Percentiles rank a stretch among this genome's conserved stretches.
These are phyloP conservation scores for Harpegnathos saltator DNA, from an alignment of 1,140 invertebrate species.

Conservation along the genomic window DNA sequence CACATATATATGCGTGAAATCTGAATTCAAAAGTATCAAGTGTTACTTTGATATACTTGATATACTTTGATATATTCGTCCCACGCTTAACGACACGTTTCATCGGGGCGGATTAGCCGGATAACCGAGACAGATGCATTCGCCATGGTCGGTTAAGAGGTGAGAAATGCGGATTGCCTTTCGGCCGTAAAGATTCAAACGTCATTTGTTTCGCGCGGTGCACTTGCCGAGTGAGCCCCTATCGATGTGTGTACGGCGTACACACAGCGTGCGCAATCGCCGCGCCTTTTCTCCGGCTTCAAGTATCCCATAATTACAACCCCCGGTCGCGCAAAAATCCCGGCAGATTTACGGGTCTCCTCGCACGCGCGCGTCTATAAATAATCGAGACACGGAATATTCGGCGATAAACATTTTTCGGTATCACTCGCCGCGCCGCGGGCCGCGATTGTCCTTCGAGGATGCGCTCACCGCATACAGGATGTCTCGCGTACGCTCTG, in stretches of 20 bases:
- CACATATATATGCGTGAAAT: background rate
- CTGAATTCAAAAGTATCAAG: background rate
- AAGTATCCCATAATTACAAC: conserved; percentile 62
- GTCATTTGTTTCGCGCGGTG: conserved; percentile 44
- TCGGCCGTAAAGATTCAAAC: conserved; percentile 41
- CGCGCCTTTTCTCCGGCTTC: conserved; percentile 35
- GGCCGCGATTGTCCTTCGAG: conserved; percentile 46
- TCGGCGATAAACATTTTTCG: conserved; percentile 65
- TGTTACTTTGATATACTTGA: background rate
- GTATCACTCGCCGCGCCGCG: conserved; percentile 40
- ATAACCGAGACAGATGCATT: conserved; percentile 41
- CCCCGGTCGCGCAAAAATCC: conserved; percentile 38
- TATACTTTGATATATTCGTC: background rate
- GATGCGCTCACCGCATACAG: conserved; percentile 11
- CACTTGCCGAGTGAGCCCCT: conserved; percentile 54
- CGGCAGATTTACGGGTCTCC: conserved; percentile 40
- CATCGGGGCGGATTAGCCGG: conserved; percentile 4
- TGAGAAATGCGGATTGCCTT: conserved; percentile 34
- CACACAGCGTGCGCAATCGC: conserved; percentile 52
- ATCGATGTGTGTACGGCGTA: conserved; percentile 31
- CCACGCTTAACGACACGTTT: conserved; percentile 2
- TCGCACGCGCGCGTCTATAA: conserved; percentile 45
- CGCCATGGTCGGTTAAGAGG: conserved; percentile 36
- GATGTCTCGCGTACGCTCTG: background rate
- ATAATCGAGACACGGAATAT: conserved; percentile 64